Conservation (phyloP, 2,797 vertebrate species). For the Carduelis carduelis region DNA sequence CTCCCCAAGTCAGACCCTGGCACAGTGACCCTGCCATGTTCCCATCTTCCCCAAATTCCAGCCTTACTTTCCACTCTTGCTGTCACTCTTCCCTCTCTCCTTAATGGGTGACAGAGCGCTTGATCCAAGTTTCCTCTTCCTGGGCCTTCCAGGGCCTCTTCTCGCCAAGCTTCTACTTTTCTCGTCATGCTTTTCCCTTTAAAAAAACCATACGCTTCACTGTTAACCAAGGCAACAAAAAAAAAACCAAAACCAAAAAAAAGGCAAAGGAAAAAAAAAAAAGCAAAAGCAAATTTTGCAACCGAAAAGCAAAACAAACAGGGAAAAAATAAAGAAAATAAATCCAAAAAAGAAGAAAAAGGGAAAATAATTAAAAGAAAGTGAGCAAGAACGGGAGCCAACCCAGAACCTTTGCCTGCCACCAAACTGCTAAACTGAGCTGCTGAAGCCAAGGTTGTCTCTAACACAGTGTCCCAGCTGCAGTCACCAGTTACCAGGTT, state of each 20-base stretch:
- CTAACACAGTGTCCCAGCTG: constrained; percentile 40
- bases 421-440: constrained; percentile 65
- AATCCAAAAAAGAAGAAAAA: constrained; percentile 11
- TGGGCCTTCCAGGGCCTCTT: constrained; percentile 92
- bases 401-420: constrained; percentile 46
- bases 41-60: constrained; percentile 67
- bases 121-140: constrained; percentile 91
- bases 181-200: constrained; percentile 90
- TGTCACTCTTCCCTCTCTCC: constrained; percentile 86
- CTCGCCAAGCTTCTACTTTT: constrained; percentile 89
- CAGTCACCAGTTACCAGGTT: constrained; percentile 2
- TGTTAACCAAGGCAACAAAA: constrained; percentile 70
- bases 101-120: constrained; percentile 81
- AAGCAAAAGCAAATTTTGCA: constrained; percentile 4
- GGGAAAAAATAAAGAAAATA: neutral
- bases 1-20: constrained; percentile 57
- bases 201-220: constrained; percentile 81
- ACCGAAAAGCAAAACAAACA: constrained; percentile 12
- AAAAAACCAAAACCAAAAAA: neutral
- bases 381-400: constrained; percentile 39
- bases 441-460: constrained; percentile 55
- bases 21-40: constrained; percentile 44
- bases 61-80: constrained; percentile 92
- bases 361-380: constrained; percentile 17
- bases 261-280: neutral